Percentiles rank a stretch among this genome's conserved stretches.
Conservation (phyloP, 23 tunicate genomes). For the Styela clava region DNA sequence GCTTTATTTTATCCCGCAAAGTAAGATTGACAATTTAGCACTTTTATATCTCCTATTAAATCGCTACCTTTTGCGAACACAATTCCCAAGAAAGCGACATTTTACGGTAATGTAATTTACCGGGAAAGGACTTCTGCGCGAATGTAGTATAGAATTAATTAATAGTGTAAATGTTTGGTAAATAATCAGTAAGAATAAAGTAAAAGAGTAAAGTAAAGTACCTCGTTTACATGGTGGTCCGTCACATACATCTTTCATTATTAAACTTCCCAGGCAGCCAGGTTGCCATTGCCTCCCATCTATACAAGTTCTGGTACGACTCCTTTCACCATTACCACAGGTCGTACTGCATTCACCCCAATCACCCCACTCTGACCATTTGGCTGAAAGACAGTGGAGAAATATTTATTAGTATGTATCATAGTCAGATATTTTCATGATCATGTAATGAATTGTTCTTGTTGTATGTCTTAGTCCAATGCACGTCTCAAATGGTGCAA, state of each 20-base stretch:
- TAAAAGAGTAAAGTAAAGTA: too few relatives aligned
- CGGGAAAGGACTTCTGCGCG: too few relatives aligned
- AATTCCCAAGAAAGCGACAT: too few relatives aligned
- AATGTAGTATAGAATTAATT: too few relatives aligned
- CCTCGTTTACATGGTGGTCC: constrained; percentile 6
- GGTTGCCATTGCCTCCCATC: constrained; percentile 23
- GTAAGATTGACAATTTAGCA: too few relatives aligned
- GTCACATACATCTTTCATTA: neutral
- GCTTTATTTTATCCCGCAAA: too few relatives aligned
- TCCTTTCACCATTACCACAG: constrained; percentile 16
- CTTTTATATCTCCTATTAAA: too few relatives aligned
- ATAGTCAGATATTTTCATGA: neutral
- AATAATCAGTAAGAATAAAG: too few relatives aligned
- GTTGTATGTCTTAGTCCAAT: neutral
- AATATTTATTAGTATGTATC: neutral
- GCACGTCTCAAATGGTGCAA: too few relatives aligned
- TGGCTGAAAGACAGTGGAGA: neutral
- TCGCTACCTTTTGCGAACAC: too few relatives aligned
- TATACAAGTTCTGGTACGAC: constrained; percentile 13
- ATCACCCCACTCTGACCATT: constrained; percentile 16
- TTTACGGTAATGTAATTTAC: too few relatives aligned
- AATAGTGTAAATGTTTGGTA: too few relatives aligned
- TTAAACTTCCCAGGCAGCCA: constrained; percentile 13
- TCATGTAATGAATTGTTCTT: neutral
- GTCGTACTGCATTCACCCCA: constrained; percentile 14